Percentiles rank a stretch among this genome's conserved stretches.
Conservation (phyloP, 2,888 invertebrate species). For the Drosophila meridiana region DNA sequence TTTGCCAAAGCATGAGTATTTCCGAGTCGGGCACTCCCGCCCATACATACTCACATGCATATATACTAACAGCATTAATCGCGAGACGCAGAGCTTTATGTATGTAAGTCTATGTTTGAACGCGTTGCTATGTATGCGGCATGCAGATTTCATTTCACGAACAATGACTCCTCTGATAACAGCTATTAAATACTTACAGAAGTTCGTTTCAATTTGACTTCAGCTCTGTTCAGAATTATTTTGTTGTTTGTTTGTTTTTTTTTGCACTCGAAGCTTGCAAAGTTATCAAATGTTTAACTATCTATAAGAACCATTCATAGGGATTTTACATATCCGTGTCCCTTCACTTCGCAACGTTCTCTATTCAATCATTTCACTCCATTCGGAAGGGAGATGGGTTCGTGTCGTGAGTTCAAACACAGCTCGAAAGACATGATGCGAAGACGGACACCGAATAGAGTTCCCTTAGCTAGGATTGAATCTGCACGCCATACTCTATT, state of each 20-base stretch:
- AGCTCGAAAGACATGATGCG: not conserved
- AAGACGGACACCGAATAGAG: not conserved
- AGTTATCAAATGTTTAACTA: constrained; percentile 18
- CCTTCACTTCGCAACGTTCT: not conserved
- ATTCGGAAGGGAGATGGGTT: not conserved
- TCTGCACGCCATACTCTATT: too few relatives aligned
- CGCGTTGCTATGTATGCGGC: not conserved
- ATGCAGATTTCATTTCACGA: constrained; percentile 30
- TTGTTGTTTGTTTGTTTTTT: not conserved
- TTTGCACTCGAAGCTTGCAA: not conserved
- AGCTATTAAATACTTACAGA: constrained; percentile 28
- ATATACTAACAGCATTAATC: too few relatives aligned
- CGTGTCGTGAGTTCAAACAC: not conserved
- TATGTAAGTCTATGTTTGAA: too few relatives aligned
- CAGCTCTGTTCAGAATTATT: not conserved
- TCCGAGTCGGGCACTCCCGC: too few relatives aligned
- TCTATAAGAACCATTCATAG: constrained; percentile 9
- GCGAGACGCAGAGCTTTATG: too few relatives aligned
- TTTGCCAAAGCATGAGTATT: too few relatives aligned
- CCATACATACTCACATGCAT: too few relatives aligned
- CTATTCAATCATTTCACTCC: constrained; percentile 16
- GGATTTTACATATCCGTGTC: not conserved
- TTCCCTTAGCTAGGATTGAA: too few relatives aligned
- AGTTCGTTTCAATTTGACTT: constrained; percentile 1
- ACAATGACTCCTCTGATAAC: constrained; percentile 20